Evolutionary conservation across 2,113 vertebrate species (phyloP), one percentile per base, ranked within the genome.

Genomic region (Okapia johnstoni): DNA sequence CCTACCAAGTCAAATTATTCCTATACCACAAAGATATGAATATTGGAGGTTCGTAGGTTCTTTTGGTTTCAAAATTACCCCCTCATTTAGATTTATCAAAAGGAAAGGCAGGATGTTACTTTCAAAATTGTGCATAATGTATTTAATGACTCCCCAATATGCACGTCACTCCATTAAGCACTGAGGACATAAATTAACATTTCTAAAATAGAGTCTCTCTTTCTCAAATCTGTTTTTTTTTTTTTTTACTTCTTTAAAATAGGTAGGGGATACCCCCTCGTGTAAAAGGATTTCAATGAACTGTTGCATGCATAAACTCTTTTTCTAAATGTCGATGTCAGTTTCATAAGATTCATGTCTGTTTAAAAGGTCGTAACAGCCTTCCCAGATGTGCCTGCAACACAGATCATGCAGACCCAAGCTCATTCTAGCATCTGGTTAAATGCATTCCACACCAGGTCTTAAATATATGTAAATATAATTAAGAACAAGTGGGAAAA

Each of bases 301-400:
- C 11, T 43, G 28, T 94, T 90, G 7, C 61, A 61, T 92, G 46
- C 40, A 84, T 83, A 70, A 95, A 70, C 40, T 63, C 46, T 90
- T 46, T 52, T 80, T 7, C 43, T 92, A 79, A 89, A 30, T 76
- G 15, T 28, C 54, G 16, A 90, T 60, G 61, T 92, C 70, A 92
- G 33, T 52, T 61, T 73, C 46, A 16, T 70, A 93, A 92, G 90
- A 93, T 96, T 95, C 57, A 80, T 96, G 76, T 93, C 73, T 40
- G 55, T 83, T 60, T 73, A 79, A 96, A 86, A 93, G 94, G 73
- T 95, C 73, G 58, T 52, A 81, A 57, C 28, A 63, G 12, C 2
- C 12, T 90, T 92, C 66, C 90, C 92, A 95, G 95, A 96, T 96
- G 89, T 96, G 83, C 88, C 28, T 93, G 26, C 4, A 5, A 46